Base-by-base conservation (phyloP, 2,888 invertebrate genomes). In the Tuberolachnus salignus region DNA sequence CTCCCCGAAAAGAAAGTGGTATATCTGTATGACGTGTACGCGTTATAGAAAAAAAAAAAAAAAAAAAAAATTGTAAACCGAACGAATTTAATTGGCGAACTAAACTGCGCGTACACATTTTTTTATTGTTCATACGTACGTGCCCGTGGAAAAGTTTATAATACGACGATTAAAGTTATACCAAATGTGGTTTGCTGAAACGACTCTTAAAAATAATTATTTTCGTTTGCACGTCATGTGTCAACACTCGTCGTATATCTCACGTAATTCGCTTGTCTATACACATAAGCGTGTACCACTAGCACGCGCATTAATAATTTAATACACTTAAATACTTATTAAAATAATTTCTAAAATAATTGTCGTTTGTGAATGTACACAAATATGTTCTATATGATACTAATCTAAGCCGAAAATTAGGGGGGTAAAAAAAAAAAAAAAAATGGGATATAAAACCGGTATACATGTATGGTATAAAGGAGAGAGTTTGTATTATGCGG, bases 171-270 rank as follows among this genome's bases (percentile, higher is more conserved):
- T 51, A 51, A 72, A 72, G 51, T 61, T 72, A 23, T 57, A 21
- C 26, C 26, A 57, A 34, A 72, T 72, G 34, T 34, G 34, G 34
- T 51, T 51, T 69, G n/a, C n/a, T n/a, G 10, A 55, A 70, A 69
- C 19, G n/a, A 19, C 19, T 70, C 4, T 11, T 70, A 70, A 34
- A 72, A 72, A 72, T 19, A 61, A 72, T 61, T 72, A 49, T n/a
- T 72, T 61, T 19, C 59, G 9, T 8, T 13, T 16, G 49, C 23
- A 57, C 46, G 63, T 49, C 13, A 46, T 8, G 53, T 69, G 42
- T 55, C 55, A 14, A 21, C 55, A 34, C 57, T 44, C 16, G 57
- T 57, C 55, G 70, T 21, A 34, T 4, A 34, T 34, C 34, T 34
- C 34, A 6, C 6, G 6, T 34, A 34, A 6, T 34, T 34, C n/a